phyloP scores from a whole-genome alignment of 2,113 vertebrate species.

The Gadus chalcogrammus region DNA sequence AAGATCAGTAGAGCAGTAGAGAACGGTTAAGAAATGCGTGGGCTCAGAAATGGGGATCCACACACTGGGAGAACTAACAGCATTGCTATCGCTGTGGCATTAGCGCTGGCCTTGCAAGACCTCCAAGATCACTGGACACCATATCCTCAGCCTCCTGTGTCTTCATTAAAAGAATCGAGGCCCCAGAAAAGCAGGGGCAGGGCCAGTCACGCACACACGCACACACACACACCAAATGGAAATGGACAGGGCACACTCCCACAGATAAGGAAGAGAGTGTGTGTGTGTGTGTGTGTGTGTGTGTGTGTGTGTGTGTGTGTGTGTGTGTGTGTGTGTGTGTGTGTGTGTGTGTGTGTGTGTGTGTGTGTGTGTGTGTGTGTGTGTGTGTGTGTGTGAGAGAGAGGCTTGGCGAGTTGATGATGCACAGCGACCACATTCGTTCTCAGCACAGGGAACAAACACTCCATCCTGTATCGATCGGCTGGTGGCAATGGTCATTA shows the following conservation, averaged over 20 bases:
- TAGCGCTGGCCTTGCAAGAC: slow-evolving; percentile 21
- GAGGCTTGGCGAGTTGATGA: slow-evolving; percentile 37
- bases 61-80: too few relatives aligned
- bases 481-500: slow-evolving; percentile 73
- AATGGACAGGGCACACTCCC: background rate
- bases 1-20: too few relatives aligned
- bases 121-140: slow-evolving; percentile 19
- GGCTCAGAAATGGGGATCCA: too few relatives aligned
- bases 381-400: slow-evolving; percentile 13
- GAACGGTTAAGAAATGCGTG: too few relatives aligned
- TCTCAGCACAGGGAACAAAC: slow-evolving; percentile 66
- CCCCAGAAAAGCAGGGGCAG: slow-evolving; percentile 44
- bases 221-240: slow-evolving; percentile 16
- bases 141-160: slow-evolving; percentile 30
- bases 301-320: background rate
- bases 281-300: slow-evolving; percentile 4
- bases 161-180: slow-evolving; percentile 49
- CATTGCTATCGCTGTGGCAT: slow-evolving; percentile 6
- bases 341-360: slow-evolving; percentile 4
- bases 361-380: background rate
- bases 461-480: slow-evolving; percentile 77
- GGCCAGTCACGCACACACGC: slow-evolving; percentile 29
- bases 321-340: background rate
- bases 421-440: slow-evolving; percentile 72
- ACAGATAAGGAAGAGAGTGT: background rate